Percentiles rank a stretch among this genome's conserved stretches.
Conservation (phyloP, 2,797 vertebrate genomes). For the Ctenosaura bakeri region DNA sequence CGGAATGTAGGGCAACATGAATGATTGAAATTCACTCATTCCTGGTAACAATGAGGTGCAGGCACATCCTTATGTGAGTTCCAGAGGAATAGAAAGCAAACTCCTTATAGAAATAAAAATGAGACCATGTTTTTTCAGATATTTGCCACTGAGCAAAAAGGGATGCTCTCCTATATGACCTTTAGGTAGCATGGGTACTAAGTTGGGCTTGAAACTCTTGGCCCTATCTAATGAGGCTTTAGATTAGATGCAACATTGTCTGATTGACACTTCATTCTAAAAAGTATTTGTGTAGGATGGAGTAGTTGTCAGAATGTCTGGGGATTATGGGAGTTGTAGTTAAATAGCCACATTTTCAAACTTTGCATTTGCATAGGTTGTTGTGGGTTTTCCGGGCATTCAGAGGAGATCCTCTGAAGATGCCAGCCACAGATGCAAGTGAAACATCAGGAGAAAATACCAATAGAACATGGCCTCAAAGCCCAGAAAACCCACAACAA, state of each 20-base stretch:
- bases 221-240: not conserved
- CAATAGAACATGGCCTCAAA: too few species aligned
- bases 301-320: too few species aligned
- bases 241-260: not conserved
- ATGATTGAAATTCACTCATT: not conserved
- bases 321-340: too few species aligned
- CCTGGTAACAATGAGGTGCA: not conserved
- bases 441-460: too few species aligned
- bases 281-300: too few species aligned
- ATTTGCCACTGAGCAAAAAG: not conserved
- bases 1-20: not conserved
- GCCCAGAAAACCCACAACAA: too few species aligned
- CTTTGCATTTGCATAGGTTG: too few species aligned
- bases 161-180: not conserved
- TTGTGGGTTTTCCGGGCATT: too few species aligned
- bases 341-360: not conserved
- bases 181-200: not conserved
- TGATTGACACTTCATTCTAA: not conserved
- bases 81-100: not conserved
- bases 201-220: not conserved
- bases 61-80: not conserved
- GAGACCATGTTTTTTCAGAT: not conserved
- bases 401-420: too few species aligned
- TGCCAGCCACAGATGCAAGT: too few species aligned
- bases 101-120: rapidly evolving